These are phyloP conservation scores for Taphrorychus bicolor DNA, from an alignment of 2,888 invertebrate species.

Conservation along the genomic window DNA sequence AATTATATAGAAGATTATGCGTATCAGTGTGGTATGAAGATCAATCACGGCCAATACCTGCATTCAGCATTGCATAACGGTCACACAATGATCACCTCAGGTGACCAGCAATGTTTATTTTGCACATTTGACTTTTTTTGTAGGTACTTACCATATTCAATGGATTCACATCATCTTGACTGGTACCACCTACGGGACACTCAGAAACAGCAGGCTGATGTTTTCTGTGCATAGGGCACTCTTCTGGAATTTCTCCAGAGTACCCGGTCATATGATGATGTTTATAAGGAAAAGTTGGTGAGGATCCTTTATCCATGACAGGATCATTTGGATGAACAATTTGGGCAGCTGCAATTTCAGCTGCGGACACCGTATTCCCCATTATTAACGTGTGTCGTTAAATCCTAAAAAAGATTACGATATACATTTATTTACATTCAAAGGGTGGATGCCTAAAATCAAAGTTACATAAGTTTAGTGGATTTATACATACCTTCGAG, in stretches of 20 bases:
- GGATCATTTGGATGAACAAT: constrained; percentile 57
- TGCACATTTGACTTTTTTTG: not conserved
- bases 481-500: too few relatives aligned
- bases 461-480: constrained; percentile 16
- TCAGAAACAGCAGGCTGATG: constrained; percentile 61
- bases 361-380: constrained; percentile 69
- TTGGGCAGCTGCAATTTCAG: constrained; percentile 64
- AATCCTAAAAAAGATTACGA: not conserved
- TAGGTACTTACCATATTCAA: constrained; percentile 74
- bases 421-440: not conserved
- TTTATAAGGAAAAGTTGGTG: constrained; percentile 23
- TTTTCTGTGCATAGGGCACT: constrained; percentile 86
- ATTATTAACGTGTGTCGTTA: constrained; percentile 52
- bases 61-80: too few relatives aligned
- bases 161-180: constrained; percentile 74
- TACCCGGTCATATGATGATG: constrained; percentile 3
- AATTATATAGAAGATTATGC: too few relatives aligned
- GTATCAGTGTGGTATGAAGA: too few relatives aligned
- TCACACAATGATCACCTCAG: too few relatives aligned
- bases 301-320: constrained; percentile 14
- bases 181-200: constrained; percentile 75
- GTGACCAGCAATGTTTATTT: not conserved
- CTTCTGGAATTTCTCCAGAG: constrained; percentile 68
- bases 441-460: not conserved
- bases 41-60: too few relatives aligned